Evolutionary conservation across 1,140 invertebrate species (phyloP).

Genomic region (Charaxes varanes): DNA sequence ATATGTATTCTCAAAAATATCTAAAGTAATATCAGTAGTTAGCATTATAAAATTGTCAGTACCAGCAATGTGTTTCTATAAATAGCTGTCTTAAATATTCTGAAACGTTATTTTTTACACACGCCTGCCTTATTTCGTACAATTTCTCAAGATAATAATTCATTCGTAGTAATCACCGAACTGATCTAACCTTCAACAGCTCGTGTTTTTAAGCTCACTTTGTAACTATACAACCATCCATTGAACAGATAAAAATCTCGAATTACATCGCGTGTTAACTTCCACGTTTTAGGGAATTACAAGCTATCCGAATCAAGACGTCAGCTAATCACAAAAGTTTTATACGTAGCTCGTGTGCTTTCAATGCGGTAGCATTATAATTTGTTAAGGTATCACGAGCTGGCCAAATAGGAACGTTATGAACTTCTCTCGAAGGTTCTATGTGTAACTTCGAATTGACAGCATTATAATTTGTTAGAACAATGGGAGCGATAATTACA

Average conservation of each 20-base stretch:
- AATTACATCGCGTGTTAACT: constrained; percentile 50
- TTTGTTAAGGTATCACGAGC: constrained; percentile 39
- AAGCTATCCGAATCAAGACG: not conserved
- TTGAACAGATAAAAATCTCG: constrained; percentile 62
- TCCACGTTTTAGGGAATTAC: constrained; percentile 33
- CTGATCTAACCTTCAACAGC: constrained; percentile 37
- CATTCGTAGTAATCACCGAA: constrained; percentile 14
- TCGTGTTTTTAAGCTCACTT: constrained; percentile 52
- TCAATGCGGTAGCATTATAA: no score
- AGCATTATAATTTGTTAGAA: constrained; percentile 37
- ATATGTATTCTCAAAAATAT: no score
- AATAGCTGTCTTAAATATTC: no score
- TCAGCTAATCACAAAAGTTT: no score
- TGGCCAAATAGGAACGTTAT: constrained; percentile 25
- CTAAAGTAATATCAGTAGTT: no score
- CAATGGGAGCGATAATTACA: constrained; percentile 50
- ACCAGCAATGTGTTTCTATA: no score
- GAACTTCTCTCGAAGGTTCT: constrained; percentile 9
- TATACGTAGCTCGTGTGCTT: no score
- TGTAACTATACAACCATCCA: constrained; percentile 60
- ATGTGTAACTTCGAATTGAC: constrained; percentile 23
- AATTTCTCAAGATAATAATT: no score
- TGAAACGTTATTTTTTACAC: no score
- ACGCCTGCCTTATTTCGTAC: no score
- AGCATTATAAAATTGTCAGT: no score